These are phyloP conservation scores for Halictus quadricinctus DNA, from an alignment of 2,888 invertebrate genomes.

Conservation along the genomic window DNA sequence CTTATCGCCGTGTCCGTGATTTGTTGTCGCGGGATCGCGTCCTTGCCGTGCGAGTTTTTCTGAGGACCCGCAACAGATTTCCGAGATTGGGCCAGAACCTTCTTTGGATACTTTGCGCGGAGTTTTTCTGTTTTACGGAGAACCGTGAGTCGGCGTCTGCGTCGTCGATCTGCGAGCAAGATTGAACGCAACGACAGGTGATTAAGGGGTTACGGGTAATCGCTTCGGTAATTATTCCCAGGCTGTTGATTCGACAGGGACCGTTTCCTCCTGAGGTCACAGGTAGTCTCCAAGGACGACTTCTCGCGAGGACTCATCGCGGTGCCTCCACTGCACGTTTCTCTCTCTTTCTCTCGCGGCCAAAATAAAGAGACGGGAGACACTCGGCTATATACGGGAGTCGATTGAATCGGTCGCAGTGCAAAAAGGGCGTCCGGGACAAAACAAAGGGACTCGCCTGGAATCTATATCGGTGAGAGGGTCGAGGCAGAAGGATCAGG, in stretches of 20 bases:
- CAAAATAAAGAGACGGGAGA: conserved; percentile 17
- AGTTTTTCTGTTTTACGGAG: neutral
- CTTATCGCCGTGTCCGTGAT: conserved; percentile 56
- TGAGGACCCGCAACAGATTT: neutral
- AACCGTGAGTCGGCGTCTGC: neutral
- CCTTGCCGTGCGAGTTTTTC: conserved; percentile 23
- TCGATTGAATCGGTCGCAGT: conserved; percentile 71
- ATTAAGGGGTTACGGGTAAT: conserved; percentile 7
- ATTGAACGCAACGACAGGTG: neutral
- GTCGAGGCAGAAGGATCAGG: conserved; percentile 39
- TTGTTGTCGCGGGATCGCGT: conserved; percentile 47
- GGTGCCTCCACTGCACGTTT: conserved; percentile 35
- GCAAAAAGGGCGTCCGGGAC: conserved; percentile 73
- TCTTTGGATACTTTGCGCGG: neutral
- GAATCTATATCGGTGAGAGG: conserved; percentile 71
- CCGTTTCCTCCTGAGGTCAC: conserved; percentile 34
- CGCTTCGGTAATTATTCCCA: conserved; percentile 34
- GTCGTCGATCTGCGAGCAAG: neutral
- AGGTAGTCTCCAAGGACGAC: conserved; percentile 57
- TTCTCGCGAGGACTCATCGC: conserved; percentile 64
- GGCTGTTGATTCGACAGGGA: conserved; percentile 21
- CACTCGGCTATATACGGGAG: conserved; percentile 65
- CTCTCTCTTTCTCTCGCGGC: neutral
- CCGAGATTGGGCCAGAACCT: neutral
- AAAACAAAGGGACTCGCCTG: conserved; percentile 73